Evolutionary conservation across 2,888 invertebrate species (phyloP), one percentile per base, ranked within the genome.

Genomic region (Rotaria macrura): DNA sequence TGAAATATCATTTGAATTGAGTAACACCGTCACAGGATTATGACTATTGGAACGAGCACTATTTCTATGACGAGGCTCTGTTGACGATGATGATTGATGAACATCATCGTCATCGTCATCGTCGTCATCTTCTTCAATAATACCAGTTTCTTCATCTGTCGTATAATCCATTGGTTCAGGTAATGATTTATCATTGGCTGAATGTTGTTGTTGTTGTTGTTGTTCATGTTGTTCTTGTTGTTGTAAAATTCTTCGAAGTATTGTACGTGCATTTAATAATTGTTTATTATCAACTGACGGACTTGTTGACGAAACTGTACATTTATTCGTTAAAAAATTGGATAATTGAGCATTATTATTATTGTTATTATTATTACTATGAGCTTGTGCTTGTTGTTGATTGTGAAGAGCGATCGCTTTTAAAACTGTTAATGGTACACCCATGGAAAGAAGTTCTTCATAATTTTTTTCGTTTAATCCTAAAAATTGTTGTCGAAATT

Each of bases 401-500:
- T 79, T 25, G 6, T 43, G 43, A n/a, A 43, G 23, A n/a, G 79
- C 79, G n/a, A 79, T 43, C 2, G 43, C 43, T n/a, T 79, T 43
- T 43, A 79, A 79, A 38, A 79, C 79, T 14, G 25, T 12, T 43
- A 79, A 43, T 79, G 79, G 43, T 43, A 43, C 40, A n/a, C 79
- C 43, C 40, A 79, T 43, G 12, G 40, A 38, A 20, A 25, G 43
- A 43, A 79, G 43, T 79, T 79, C 79, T 43, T 79, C 43, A 43
- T 79, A 79, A 43, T 25, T 79, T n/a, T 43, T 79, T 79, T 79
- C 79, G n/a, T 79, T 79, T 79, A 79, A 43, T 25, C 65, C 65
- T 5, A 65, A 34, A 34, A 65, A 65, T 65, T 65, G 65, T 65
- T 65, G 65, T 34, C 38, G 34, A 7, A 38, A 65, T 65, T 65